Percentiles rank a stretch among this genome's conserved stretches.
Conservation (phyloP, 2,113 vertebrate genomes). For the Ophthalmolycus amberensis region DNA sequence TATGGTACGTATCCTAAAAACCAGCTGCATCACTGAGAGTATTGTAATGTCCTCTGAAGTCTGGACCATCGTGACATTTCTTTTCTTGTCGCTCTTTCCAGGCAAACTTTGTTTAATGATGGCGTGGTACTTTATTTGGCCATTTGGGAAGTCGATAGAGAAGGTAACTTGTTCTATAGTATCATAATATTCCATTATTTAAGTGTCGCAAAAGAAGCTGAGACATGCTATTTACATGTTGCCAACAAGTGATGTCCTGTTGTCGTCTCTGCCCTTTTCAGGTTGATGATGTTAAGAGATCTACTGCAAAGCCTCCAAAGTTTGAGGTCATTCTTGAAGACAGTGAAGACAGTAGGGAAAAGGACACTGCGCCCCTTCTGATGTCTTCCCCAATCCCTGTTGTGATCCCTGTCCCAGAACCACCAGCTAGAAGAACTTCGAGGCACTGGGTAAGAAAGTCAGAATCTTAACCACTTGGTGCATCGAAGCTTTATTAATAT, state of each 20-base stretch:
- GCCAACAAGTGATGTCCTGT: background rate
- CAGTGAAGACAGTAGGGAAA: slow-evolving; percentile 51
- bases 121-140: slow-evolving; percentile 87
- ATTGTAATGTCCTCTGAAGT: background rate
- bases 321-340: slow-evolving; percentile 65
- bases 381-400: slow-evolving; percentile 51
- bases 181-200: background rate
- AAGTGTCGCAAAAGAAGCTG: background rate
- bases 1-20: slow-evolving; percentile 81
- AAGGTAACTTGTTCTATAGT: slow-evolving; percentile 66
- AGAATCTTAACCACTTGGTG: background rate
- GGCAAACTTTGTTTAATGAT: slow-evolving; percentile 84
- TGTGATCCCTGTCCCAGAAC: slow-evolving; percentile 52
- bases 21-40: background rate
- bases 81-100: slow-evolving; percentile 14
- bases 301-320: slow-evolving; percentile 46
- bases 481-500: background rate
- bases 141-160: slow-evolving; percentile 87
- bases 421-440: slow-evolving; percentile 7
- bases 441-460: slow-evolving; percentile 58
- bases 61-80: background rate
- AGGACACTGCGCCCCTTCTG: slow-evolving; percentile 75
- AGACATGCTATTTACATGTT: background rate
- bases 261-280: slow-evolving; percentile 30
- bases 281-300: slow-evolving; percentile 51